Evolutionary conservation across 2,888 invertebrate species (phyloP).

Genomic region (Phaonia tiefii): DNA sequence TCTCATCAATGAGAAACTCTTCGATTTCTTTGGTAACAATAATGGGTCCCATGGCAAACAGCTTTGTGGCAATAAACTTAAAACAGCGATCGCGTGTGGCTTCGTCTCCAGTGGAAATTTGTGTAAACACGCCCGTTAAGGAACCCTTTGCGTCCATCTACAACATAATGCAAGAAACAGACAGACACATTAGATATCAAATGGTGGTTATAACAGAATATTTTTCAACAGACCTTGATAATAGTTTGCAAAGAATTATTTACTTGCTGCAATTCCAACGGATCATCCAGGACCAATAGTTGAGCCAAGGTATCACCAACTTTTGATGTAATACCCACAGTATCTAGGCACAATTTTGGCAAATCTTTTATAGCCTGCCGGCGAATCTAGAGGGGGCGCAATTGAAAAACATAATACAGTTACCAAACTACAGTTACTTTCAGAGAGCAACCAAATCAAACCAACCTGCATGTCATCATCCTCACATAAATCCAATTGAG

Average conservation of each 20-base stretch:
- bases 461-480: slow-evolving; percentile 94
- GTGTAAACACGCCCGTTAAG: slow-evolving; percentile 85
- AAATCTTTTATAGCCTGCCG: slow-evolving; percentile 97
- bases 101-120: slow-evolving; percentile 87
- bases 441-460: slow-evolving; percentile 23
- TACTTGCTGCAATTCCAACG: slow-evolving; percentile 91
- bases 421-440: no score
- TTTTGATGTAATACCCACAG: slow-evolving; percentile 90
- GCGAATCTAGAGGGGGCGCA: slow-evolving; percentile 87
- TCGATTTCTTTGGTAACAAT: slow-evolving; percentile 92
- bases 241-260: slow-evolving; percentile 89
- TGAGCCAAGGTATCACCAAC: slow-evolving; percentile 96
- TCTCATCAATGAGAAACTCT: slow-evolving; percentile 90
- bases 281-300: slow-evolving; percentile 92
- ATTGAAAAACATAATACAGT: no score
- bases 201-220: no score
- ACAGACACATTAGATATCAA: background rate
- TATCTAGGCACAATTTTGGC: slow-evolving; percentile 92
- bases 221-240: slow-evolving; percentile 72
- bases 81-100: slow-evolving; percentile 91
- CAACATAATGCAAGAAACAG: slow-evolving; percentile 38
- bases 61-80: slow-evolving; percentile 91
- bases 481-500: slow-evolving; percentile 96
- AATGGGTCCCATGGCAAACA: slow-evolving; percentile 89
- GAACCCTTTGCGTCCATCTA: slow-evolving; percentile 82